Base-by-base conservation (phyloP, 1,140 invertebrate species). In the Conopomorpha cramerella region DNA sequence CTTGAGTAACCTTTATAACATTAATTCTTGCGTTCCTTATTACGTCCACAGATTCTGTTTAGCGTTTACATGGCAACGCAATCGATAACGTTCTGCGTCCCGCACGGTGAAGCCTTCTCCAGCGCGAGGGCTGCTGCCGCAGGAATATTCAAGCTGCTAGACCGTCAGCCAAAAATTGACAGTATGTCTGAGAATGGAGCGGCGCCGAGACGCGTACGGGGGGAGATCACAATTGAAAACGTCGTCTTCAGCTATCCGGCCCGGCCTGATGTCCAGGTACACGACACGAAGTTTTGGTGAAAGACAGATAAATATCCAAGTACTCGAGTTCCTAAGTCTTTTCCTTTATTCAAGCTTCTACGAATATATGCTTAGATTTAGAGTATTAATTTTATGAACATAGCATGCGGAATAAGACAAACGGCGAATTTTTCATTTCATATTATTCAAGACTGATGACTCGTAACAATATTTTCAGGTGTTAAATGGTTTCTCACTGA, bases 171-270 rank as follows among this genome's bases (percentile, higher is more conserved):
- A 0, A 34, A 43, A 3, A 71, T 74, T 7, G 63, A 74, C 19
- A 50, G 53, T n/a, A 32, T 70, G 12, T 79, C 82, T 2, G 64
- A 81, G 1, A 62, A 72, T 18, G 92, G 91, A n/a, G 60, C 81
- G n/a, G 81, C 81, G 28, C 82, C 84, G 2, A 76, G 82, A 1
- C 77, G 77, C 10, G 67, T 91, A 11, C 58, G 74, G 8, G 90
- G 91, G 1, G 80, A 86, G 41, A 88, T 96, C 23, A 70, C 81
- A 38, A 86, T 95, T 39, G 80, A 84, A 41, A 81, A 91, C 51
- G 83, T 95, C 0, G 63, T 80, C 39, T 93, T 92, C 53, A 77
- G 78, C 8, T 96, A 96, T 77, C 93, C 93, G 8, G 85, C 90
- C 1, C 78, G 93, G 41, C 78, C 83, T 2, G 86, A 91, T 51